Evolutionary conservation across 2,888 invertebrate species (phyloP), one percentile per base, ranked within the genome.

Genomic region (Lobophora halterata): DNA sequence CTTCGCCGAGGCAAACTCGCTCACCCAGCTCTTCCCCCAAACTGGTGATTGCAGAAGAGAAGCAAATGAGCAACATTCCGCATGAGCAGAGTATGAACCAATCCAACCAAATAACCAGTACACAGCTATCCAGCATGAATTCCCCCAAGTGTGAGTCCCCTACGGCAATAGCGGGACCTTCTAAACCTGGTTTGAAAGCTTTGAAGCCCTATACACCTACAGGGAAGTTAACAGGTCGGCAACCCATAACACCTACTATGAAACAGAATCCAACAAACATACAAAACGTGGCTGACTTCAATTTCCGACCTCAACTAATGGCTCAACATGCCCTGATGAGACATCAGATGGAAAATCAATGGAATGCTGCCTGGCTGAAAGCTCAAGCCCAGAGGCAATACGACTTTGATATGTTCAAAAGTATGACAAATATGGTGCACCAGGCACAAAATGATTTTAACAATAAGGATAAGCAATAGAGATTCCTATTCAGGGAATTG

Each of bases 11-110:
- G 46, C 87, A 83, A 58, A 85, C 81, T 19, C 74, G 88, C n/a
- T 88, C 88, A 9, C 88, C 88, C 11, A 88, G 88, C 54, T 87
- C 86, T 18, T 88, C 88, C 17, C 88, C 88, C 17, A 88, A 88
- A 53, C 64, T 88, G 46, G 82, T 88, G 1, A 88, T 88, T 54
- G 88, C 88, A 35, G 88, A 88, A 61, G 87, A 87, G 31, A 88
- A 87, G 55, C 87, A 87, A 61, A 58, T 66, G 8, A 65, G 55
- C 42, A 71, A 49, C 52, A 49, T 58, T 43, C 40, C 57, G 18
- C 45, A 64, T 30, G 88, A 88, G 35, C 65, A 65, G 34, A 77
- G 58, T 52, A 53, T 74, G 3, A 80, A 77, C 54, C 87, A 87
- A 46, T 77, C 81, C 20, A 83, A 78, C 61, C 80, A 81, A 65